Conservation (phyloP, 2,113 vertebrate genomes). For the Eurystomus gularis region DNA sequence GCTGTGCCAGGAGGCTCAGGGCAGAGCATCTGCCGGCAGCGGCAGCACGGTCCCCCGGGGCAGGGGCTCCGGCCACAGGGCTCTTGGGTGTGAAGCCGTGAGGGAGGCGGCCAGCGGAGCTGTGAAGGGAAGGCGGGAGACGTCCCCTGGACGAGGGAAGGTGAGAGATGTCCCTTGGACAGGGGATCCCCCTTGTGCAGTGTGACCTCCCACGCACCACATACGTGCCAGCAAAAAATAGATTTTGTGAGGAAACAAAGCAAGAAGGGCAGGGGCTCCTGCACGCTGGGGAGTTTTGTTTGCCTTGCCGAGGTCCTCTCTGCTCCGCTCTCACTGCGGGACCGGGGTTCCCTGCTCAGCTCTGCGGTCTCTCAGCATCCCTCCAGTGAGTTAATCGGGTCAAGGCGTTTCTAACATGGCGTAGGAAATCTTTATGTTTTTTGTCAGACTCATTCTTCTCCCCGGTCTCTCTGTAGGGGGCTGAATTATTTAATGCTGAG, state of each 20-base stretch:
- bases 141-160: not conserved
- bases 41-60: not conserved
- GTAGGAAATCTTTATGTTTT: conserved; percentile 25
- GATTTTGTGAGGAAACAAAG: not conserved
- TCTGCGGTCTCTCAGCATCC: not conserved
- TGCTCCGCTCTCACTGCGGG: rapidly evolving
- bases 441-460: conserved; percentile 26
- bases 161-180: not conserved
- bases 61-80: rapidly evolving
- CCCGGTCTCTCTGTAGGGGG: not conserved
- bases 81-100: rapidly evolving
- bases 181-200: not conserved
- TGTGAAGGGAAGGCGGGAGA: not conserved
- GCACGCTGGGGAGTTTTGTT: rapidly evolving
- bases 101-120: not conserved
- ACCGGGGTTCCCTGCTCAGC: not conserved
- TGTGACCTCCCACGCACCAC: rapidly evolving
- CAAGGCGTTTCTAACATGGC: not conserved
- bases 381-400: not conserved
- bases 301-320: not conserved
- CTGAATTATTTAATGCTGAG: conserved; percentile 27
- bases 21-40: not conserved
- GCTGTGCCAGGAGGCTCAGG: not conserved
- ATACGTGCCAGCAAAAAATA: rapidly evolving
- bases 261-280: not conserved